phyloP scores from a whole-genome alignment of 2,888 invertebrate genomes.

The Dynastes maya region DNA sequence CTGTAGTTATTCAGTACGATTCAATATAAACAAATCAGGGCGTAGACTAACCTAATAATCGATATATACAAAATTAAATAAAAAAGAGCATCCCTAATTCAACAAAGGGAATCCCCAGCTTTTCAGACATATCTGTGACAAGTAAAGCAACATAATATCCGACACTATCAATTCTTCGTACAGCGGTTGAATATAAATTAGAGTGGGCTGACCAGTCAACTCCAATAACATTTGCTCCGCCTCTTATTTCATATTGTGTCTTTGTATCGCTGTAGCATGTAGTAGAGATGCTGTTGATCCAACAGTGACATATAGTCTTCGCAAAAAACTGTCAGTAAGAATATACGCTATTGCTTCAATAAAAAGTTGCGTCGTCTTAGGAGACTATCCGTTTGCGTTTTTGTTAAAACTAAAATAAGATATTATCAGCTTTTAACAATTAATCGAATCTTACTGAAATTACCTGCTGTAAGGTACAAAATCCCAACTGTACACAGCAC shows the following conservation, averaged over 20 bases:
- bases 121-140: slow-evolving; percentile 32
- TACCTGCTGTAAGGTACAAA: no score
- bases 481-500: no score
- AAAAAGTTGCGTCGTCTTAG: slow-evolving; percentile 32
- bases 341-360: slow-evolving; percentile 21
- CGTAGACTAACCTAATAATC: no score
- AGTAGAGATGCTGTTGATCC: slow-evolving; percentile 27
- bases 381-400: neutral
- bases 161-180: slow-evolving; percentile 14
- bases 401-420: neutral
- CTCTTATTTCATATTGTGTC: slow-evolving; percentile 36
- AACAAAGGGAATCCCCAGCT: slow-evolving; percentile 19
- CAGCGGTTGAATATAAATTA: slow-evolving; percentile 32
- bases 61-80: no score
- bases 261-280: slow-evolving; percentile 18
- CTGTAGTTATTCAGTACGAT: no score
- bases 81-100: no score
- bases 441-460: no score
- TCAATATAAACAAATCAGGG: no score
- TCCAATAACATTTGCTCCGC: slow-evolving; percentile 44
- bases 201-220: slow-evolving; percentile 48
- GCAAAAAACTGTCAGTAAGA: slow-evolving; percentile 19
- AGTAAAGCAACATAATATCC: slow-evolving; percentile 37
- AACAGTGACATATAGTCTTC: slow-evolving; percentile 45
- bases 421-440: no score